These are phyloP conservation scores for Beris chalybata DNA, from an alignment of 2,888 invertebrate genomes.

Conservation along the genomic window DNA sequence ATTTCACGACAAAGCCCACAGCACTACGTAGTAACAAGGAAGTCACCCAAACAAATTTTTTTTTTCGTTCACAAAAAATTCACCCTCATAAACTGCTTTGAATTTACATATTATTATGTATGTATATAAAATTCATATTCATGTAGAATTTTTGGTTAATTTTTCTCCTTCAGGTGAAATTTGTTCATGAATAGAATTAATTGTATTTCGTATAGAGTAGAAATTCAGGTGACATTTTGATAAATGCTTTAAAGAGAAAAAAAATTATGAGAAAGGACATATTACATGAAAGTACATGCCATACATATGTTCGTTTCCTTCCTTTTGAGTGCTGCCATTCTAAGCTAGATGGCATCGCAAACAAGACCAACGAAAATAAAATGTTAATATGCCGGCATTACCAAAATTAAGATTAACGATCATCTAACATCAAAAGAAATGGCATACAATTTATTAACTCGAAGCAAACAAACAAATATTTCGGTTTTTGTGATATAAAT, in stretches of 20 bases:
- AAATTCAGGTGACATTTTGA: conserved; percentile 28
- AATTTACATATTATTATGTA: too few species aligned
- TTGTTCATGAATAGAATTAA: conserved; percentile 22
- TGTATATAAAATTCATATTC: background rate
- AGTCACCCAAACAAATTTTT: too few species aligned
- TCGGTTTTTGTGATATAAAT: too few species aligned
- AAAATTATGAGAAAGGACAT: too few species aligned
- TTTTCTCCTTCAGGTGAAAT: conserved; percentile 1
- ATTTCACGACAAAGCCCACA: too few species aligned
- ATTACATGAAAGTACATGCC: too few species aligned
- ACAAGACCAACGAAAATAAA: conserved; percentile 11
- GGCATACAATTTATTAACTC: conserved; percentile 23
- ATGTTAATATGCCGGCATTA: conserved; percentile 25
- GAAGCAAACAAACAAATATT: background rate
- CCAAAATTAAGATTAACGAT: conserved; percentile 29
- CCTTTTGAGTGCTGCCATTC: too few species aligned
- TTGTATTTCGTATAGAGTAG: conserved; percentile 5
- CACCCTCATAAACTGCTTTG: too few species aligned
- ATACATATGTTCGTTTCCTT: too few species aligned
- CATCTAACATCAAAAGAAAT: conserved; percentile 20
- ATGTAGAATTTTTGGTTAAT: background rate
- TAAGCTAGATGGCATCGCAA: too few species aligned
- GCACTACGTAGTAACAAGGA: too few species aligned
- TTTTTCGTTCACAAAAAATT: too few species aligned
- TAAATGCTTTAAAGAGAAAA: conserved; percentile 16